These are phyloP conservation scores for Belonocnema kinseyi DNA, from an alignment of 1,140 invertebrate genomes.

Conservation along the genomic window DNA sequence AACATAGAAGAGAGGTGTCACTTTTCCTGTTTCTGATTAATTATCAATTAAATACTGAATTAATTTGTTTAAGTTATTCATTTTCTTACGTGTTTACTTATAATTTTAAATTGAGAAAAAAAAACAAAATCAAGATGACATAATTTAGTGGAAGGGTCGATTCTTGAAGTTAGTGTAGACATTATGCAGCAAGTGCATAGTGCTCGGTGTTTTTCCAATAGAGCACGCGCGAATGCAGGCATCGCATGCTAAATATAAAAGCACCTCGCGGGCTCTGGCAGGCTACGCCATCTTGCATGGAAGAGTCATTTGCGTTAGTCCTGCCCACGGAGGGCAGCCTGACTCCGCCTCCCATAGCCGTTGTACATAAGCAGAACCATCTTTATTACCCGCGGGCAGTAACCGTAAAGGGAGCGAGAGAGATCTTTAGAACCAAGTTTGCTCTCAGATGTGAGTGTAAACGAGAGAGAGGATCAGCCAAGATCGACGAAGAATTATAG, in stretches of 20 bases:
- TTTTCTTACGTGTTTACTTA: no score
- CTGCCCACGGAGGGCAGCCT: slow-evolving; percentile 75
- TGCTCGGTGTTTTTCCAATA: neutral
- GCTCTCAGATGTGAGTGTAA: slow-evolving; percentile 37
- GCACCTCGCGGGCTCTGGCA: slow-evolving; percentile 63
- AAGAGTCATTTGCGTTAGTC: slow-evolving; percentile 76
- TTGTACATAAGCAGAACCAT: slow-evolving; percentile 75
- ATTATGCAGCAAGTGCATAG: neutral
- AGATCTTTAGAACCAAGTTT: slow-evolving; percentile 33
- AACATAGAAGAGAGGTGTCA: no score
- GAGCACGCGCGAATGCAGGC: slow-evolving; percentile 47
- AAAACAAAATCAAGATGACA: no score
- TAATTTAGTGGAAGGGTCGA: neutral
- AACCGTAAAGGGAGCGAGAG: slow-evolving; percentile 70
- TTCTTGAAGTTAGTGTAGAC: neutral
- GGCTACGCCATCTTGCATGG: slow-evolving; percentile 75
- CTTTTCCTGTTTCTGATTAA: no score
- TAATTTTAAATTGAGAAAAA: no score
- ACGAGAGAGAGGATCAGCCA: slow-evolving; percentile 48
- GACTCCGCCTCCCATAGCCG: slow-evolving; percentile 75
- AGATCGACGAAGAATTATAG: slow-evolving; percentile 69
- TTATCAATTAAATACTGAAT: no score
- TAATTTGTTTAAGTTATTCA: no score
- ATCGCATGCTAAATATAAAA: slow-evolving; percentile 71
- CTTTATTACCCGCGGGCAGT: slow-evolving; percentile 74